These are phyloP conservation scores for Drosophila sordidapex DNA, from an alignment of 2,888 invertebrate species.

Conservation along the genomic window DNA sequence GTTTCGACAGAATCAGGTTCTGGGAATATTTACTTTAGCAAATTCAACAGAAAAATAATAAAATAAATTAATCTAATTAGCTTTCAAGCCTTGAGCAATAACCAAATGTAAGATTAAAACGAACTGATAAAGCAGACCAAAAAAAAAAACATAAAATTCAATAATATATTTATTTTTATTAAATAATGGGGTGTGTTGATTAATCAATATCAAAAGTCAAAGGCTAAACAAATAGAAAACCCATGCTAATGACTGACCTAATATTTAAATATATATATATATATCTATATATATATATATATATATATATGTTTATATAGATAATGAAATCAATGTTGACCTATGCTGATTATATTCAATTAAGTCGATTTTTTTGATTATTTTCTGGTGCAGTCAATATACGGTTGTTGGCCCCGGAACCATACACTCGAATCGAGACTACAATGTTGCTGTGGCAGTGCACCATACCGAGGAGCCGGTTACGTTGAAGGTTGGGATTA, in stretches of 20 bases:
- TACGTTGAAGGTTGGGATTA: conserved; percentile 75
- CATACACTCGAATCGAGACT: conserved; percentile 92
- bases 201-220: conserved; percentile 12
- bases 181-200: conserved; percentile 14
- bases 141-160: background rate
- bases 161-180: background rate
- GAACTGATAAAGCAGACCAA: conserved; percentile 18
- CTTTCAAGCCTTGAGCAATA: conserved; percentile 1
- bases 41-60: conserved; percentile 17
- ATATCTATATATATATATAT: too few species aligned
- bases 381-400: conserved; percentile 85
- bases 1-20: conserved; percentile 66
- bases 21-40: conserved; percentile 45
- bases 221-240: conserved; percentile 1
- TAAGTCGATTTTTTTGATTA: conserved; percentile 6
- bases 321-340: conserved; percentile 26
- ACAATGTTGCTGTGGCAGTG: conserved; percentile 90
- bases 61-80: background rate
- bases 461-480: conserved; percentile 81
- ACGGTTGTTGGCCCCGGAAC: conserved; percentile 92
- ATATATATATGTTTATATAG: background rate
- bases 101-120: background rate
- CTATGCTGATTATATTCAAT: conserved; percentile 30
- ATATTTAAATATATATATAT: conserved; percentile 2
- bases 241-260: conserved; percentile 28